phyloP scores from a whole-genome alignment of 2,888 invertebrate genomes.

The Cerastoderma edule region DNA sequence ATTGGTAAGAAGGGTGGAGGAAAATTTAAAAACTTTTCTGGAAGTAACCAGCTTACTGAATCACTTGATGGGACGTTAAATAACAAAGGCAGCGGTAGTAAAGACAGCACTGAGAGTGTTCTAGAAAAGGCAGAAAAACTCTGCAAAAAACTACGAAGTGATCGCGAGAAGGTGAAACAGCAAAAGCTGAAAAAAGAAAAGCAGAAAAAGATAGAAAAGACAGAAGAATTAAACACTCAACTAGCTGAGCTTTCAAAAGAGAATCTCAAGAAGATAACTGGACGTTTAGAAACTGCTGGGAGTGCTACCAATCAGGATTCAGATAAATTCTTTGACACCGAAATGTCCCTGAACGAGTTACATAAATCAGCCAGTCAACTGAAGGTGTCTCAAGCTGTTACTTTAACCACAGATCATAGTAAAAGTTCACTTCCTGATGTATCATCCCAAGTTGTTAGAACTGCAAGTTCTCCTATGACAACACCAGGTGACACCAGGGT shows the following conservation, averaged over 20 bases:
- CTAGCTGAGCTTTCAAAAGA: constrained; percentile 60
- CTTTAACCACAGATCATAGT: no score
- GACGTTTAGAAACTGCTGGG: constrained; percentile 56
- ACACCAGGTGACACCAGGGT: constrained; percentile 17
- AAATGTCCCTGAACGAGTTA: neutral
- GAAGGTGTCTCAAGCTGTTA: no score
- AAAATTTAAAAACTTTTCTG: neutral
- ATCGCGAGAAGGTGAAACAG: constrained; percentile 62
- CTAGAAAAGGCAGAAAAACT: constrained; percentile 73
- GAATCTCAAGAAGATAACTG: constrained; percentile 67
- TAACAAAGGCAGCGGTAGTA: constrained; percentile 5
- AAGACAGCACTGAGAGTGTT: constrained; percentile 55
- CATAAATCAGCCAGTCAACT: neutral
- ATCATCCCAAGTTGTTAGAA: neutral
- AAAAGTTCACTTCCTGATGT: no score
- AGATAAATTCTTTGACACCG: neutral
- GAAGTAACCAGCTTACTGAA: neutral
- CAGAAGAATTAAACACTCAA: constrained; percentile 63
- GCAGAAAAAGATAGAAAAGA: constrained; percentile 63
- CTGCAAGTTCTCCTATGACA: neutral
- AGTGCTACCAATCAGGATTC: neutral
- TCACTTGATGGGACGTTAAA: constrained; percentile 6
- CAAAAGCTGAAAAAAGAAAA: constrained; percentile 60
- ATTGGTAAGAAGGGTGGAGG: neutral
- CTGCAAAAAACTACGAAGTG: constrained; percentile 72